phyloP scores from a whole-genome alignment of 92 coral and sea anemone species.

The Paramuricea clavata region DNA sequence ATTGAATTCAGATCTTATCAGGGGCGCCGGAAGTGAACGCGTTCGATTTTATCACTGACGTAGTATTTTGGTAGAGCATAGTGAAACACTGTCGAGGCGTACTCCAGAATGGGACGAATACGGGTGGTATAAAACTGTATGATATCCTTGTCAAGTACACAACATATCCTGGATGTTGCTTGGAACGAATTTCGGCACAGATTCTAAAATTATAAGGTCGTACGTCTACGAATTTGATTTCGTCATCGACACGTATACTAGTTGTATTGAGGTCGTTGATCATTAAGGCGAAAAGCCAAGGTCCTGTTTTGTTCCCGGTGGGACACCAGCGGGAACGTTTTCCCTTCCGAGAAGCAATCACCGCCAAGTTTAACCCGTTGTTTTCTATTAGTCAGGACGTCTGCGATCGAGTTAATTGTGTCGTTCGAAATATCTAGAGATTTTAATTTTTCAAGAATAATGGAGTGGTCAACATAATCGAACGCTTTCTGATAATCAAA shows the following conservation, averaged over 20 bases:
- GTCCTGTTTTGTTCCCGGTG: too few species aligned
- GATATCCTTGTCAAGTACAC: too few species aligned
- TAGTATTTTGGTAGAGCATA: too few species aligned
- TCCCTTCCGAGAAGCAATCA: neutral
- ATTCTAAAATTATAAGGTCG: too few species aligned
- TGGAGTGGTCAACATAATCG: constrained; percentile 2
- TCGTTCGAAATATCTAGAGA: neutral
- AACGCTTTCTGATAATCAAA: too few species aligned
- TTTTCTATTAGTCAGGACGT: constrained; percentile 13
- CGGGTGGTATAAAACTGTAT: too few species aligned
- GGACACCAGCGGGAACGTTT: neutral
- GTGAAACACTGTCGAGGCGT: too few species aligned
- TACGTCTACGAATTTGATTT: neutral
- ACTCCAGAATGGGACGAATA: too few species aligned
- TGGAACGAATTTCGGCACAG: neutral
- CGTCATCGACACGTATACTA: constrained; percentile 1
- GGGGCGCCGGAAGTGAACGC: too few species aligned
- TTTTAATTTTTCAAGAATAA: neutral
- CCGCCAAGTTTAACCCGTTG: neutral
- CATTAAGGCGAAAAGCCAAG: neutral
- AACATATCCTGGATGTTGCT: constrained; percentile 6
- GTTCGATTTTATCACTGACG: too few species aligned
- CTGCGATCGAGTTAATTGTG: neutral
- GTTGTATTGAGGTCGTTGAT: neutral
- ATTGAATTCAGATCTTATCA: too few species aligned